Conservation (phyloP, 2,113 vertebrate species). For the Muntiacus reevesi region DNA sequence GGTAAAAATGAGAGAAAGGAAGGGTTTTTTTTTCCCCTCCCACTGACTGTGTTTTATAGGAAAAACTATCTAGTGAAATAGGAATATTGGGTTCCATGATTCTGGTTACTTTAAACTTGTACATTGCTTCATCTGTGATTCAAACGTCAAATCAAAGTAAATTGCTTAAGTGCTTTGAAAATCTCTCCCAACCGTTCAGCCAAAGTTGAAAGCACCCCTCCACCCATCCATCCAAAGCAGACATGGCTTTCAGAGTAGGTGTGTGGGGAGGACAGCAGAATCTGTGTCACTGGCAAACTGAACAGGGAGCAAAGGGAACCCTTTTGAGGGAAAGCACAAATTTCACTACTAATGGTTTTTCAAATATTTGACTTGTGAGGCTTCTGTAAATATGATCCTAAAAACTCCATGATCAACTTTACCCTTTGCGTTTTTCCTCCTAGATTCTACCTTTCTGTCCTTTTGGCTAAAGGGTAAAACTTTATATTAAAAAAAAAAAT, state of each 20-base stretch:
- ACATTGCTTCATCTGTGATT: conserved; percentile 30
- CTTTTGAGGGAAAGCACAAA: neutral
- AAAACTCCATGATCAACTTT: neutral
- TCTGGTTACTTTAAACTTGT: conserved; percentile 30
- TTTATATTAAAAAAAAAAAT: neutral
- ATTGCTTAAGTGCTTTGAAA: conserved; percentile 32
- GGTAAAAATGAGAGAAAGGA: conserved; percentile 44
- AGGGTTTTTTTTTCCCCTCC: neutral
- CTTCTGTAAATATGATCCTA: neutral
- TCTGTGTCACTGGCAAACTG: neutral
- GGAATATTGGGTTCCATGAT: neutral
- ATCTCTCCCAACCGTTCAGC: neutral
- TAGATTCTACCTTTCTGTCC: neutral
- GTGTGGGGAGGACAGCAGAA: neutral
- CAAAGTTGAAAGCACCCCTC: neutral
- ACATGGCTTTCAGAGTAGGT: neutral
- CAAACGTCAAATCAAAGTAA: conserved; percentile 40
- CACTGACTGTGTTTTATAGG: neutral
- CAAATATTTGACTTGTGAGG: neutral
- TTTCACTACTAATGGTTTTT: neutral
- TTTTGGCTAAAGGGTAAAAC: neutral
- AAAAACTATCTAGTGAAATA: neutral
- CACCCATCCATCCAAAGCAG: neutral
- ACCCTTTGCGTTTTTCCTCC: accelerated
- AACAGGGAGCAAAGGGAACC: neutral